Base-by-base conservation (phyloP, 1,140 invertebrate genomes). In the Tetramorium parvispinum region DNA sequence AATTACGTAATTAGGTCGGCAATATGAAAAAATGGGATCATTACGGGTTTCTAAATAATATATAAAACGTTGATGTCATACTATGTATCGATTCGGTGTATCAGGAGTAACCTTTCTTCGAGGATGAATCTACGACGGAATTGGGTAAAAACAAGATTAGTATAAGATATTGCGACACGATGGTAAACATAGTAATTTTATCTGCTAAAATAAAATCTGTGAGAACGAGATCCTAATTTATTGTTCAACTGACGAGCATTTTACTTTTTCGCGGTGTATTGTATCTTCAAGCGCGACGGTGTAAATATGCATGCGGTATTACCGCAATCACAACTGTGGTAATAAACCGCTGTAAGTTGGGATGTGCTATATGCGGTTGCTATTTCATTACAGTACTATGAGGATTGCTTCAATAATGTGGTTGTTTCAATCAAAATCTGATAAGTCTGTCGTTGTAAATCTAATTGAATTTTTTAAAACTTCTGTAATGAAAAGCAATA, bases 1-100 rank as follows among this genome's bases (percentile, higher is more conserved):
- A 90, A 88, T 90, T 88, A 63, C 71, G 70, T 87, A 89, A 90
- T 90, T 90, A 66, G 89, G 86, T 90, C 81, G 61, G 18, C 53
- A 49, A 24, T 40, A 16, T 78, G 77, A 87, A 87, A 90, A 85
- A 51, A 89, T 63, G 53, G 55, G 51, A 78, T 68, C 27, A 76
- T 89, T 66, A 24, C 73, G 68, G 24, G 24, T 43, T 55, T 32
- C 55, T 37, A n/a, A 51, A 16, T 77, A 78, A 71, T 49, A n/a
- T 53, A 66, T 76, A 40, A 82, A 85, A 73, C 40, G 75, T 82
- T 77, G 81, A 89, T 87, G 88, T 87, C 88, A 57, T 11, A 57
- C 16, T 37, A n/a, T n/a, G 78, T 27, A 76, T 53, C 46, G 43
- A 63, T 49, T 57, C 13, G 53, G 16, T 51, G 32, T 90, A 87